Evolutionary conservation across 2,888 invertebrate species (phyloP), one percentile per base, ranked within the genome.

Genomic region (Hecatera dysodea): DNA sequence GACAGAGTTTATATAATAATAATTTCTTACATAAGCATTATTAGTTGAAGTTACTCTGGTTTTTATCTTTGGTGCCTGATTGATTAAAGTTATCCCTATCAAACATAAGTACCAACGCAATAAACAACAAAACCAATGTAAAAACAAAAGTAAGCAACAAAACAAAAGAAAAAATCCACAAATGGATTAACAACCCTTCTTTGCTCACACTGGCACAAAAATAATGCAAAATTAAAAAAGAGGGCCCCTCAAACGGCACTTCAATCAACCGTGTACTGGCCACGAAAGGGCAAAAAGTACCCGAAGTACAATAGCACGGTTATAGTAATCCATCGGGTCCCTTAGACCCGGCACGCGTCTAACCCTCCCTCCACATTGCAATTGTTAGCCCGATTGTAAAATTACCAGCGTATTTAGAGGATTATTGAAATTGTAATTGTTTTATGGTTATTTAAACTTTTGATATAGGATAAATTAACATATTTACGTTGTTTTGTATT

Each of bases 321-420:
- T 86, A 91, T 87, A 86, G 86, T 92, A 92, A 92, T 89, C 91
- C 89, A 83, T 85, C 86, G 80, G 85, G 83, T 83, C 87, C 83
- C 80, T 81, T 66, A 81, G 80, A 82, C 72, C 85, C 82, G 81
- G 69, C 85, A 87, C 85, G 87, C 86, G 81, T 73, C 80, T 36
- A 80, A 82, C 86, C 83, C 86, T 84, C 86, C 83, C 86, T 84
- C 84, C 80, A 79, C 78, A 83, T 79, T 72, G 68, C 71, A 84
- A 86, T 75, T 84, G 82, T 79, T 82, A 68, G 66, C 74, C 52
- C 78, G 53, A 84, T 86, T 86, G 87, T 88, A 71, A 77, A 88
- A 86, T 86, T 87, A 81, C 79, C 68, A 62, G 81, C 78, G 63
- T 74, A 82, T 86, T 85, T 86, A 71, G 44, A 64, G 85, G 83